Evolutionary conservation across 1,140 invertebrate species (phyloP).

Genomic region (Ceratitis capitata): DNA sequence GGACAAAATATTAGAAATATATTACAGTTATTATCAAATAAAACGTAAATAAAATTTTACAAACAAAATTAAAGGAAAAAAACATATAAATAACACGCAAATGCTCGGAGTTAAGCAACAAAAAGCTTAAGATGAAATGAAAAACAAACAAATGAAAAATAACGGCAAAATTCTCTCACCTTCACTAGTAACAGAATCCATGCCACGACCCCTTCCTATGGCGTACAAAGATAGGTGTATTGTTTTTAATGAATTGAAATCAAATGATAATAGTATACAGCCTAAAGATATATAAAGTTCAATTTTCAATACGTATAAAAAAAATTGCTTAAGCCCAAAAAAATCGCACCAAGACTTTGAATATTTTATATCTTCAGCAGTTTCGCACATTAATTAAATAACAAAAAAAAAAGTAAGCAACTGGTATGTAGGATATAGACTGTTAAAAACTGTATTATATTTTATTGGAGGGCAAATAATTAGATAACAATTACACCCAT

Average conservation of each 20-base stretch:
- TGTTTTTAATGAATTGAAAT: constrained; percentile 40
- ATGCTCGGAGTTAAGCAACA: constrained; percentile 4
- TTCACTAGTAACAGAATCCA: constrained; percentile 70
- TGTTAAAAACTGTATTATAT: not conserved
- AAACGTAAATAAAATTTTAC: not conserved
- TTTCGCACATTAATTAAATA: not conserved
- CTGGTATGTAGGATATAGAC: not conserved
- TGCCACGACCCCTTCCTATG: constrained; percentile 70
- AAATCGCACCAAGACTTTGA: not conserved
- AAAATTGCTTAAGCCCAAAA: constrained; percentile 16
- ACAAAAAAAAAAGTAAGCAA: not conserved
- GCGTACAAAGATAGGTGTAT: constrained; percentile 51
- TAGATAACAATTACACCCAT: constrained; percentile 14
- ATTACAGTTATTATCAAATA: too few relatives aligned
- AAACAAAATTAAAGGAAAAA: constrained; percentile 11
- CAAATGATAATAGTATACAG: constrained; percentile 42
- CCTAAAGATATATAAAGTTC: constrained; percentile 19
- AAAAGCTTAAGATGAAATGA: constrained; percentile 28
- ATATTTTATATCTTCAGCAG: not conserved
- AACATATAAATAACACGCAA: constrained; percentile 18
- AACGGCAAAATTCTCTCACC: constrained; percentile 64
- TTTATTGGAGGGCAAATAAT: not conserved
- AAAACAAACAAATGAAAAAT: not conserved
- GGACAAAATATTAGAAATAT: too few relatives aligned
- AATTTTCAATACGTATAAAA: not conserved